phyloP scores from a whole-genome alignment of 1,140 invertebrate genomes.

The Drosophila pachea region DNA sequence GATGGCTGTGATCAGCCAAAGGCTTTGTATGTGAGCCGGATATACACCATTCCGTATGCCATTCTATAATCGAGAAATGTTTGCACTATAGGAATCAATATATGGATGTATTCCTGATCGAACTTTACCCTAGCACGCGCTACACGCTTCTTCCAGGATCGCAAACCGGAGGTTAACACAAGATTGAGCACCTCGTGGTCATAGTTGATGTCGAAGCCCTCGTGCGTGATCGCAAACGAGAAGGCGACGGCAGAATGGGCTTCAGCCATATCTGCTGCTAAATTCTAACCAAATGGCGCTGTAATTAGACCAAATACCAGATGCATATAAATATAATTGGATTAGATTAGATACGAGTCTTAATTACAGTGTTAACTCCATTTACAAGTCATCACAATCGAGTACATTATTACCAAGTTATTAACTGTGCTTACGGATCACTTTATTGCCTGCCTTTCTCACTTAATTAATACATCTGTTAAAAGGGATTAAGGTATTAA shows the following conservation, averaged over 20 bases:
- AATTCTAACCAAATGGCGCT: constrained; percentile 7
- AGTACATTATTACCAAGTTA: constrained; percentile 28
- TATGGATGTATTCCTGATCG: not conserved
- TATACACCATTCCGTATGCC: constrained; percentile 96
- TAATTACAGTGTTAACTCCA: constrained; percentile 7
- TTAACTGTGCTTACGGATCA: constrained; percentile 24
- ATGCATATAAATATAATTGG: not conserved
- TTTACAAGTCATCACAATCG: not conserved
- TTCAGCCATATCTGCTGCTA: constrained; percentile 90
- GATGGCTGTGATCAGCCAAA: constrained; percentile 89
- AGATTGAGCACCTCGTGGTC: constrained; percentile 95
- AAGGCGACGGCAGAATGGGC: constrained; percentile 98
- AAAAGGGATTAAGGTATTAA: not conserved
- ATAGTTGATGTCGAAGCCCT: constrained; percentile 98
- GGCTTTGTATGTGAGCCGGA: constrained; percentile 93
- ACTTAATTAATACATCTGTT: constrained; percentile 24
- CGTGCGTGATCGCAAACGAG: constrained; percentile 97
- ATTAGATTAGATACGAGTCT: constrained; percentile 27
- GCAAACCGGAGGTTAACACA: constrained; percentile 93
- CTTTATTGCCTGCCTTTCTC: constrained; percentile 10
- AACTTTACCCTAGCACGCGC: constrained; percentile 88
- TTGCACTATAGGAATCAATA: constrained; percentile 9
- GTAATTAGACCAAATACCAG: constrained; percentile 12
- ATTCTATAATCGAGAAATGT: constrained; percentile 85
- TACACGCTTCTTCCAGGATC: constrained; percentile 96